phyloP scores from a whole-genome alignment of 2,113 vertebrate species.

The Perognathus longimembris region DNA sequence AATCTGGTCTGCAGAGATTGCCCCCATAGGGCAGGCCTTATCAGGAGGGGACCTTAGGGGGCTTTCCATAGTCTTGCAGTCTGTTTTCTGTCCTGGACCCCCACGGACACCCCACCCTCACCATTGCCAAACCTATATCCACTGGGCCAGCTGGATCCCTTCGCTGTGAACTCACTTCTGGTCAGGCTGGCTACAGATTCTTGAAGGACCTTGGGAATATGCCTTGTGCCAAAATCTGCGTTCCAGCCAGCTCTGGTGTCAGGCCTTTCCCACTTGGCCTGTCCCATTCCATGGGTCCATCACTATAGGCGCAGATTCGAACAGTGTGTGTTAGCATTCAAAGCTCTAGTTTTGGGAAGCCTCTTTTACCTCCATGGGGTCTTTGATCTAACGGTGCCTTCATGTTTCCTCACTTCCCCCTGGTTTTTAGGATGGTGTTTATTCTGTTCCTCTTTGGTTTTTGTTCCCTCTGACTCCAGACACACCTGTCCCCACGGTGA shows the following conservation, averaged over 20 bases:
- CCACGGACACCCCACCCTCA: no score
- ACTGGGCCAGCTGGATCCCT: background rate
- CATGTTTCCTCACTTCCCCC: background rate
- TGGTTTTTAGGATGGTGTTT: background rate
- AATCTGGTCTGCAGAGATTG: background rate
- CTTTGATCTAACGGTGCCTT: background rate
- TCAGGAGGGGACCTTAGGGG: background rate
- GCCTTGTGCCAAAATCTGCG: background rate
- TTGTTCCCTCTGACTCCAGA: slow-evolving; percentile 80
- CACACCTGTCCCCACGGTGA: slow-evolving; percentile 87
- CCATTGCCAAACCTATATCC: background rate
- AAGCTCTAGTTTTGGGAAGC: background rate
- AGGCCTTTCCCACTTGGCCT: background rate
- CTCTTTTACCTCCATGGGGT: background rate
- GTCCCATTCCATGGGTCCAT: background rate
- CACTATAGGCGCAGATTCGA: background rate
- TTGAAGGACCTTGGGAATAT: background rate
- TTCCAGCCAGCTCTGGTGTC: background rate
- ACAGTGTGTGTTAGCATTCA: no score
- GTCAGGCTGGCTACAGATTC: background rate
- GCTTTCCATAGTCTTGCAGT: background rate
- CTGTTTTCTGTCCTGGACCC: background rate
- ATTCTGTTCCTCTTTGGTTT: slow-evolving; percentile 50
- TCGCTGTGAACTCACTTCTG: background rate
- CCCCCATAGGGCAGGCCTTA: background rate